phyloP scores from a whole-genome alignment of 23 tunicate genomes.

The Botrylloides violaceus region DNA sequence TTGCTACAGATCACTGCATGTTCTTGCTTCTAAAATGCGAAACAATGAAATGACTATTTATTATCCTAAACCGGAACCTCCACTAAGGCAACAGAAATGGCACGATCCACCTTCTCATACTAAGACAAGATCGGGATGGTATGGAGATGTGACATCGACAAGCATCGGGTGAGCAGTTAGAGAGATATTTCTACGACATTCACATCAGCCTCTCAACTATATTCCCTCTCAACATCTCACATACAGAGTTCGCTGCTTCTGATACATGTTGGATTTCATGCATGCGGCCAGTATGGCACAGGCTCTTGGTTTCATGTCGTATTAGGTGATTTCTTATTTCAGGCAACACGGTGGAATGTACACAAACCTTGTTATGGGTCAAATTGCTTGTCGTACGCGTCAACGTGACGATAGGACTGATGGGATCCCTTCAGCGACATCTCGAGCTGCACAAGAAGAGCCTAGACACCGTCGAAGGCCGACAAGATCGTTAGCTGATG shows the following conservation, averaged over 20 bases:
- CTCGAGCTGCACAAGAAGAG: no score
- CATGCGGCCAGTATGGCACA: no score
- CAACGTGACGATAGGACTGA: not conserved
- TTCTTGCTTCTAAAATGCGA: not conserved
- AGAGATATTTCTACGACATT: no score
- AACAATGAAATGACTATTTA: not conserved
- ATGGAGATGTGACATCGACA: not conserved
- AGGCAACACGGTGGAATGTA: not conserved
- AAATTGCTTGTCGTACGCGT: not conserved
- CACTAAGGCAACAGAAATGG: not conserved
- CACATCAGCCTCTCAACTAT: no score
- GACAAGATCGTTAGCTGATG: no score
- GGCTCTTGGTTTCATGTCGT: no score
- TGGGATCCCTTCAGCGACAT: no score
- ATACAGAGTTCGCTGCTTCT: no score
- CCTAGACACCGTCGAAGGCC: no score
- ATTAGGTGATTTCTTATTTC: no score
- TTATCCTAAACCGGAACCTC: not conserved
- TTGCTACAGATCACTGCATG: not conserved
- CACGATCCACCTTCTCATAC: not conserved
- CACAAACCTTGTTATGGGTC: not conserved
- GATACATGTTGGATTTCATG: no score
- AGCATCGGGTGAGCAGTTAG: not conserved
- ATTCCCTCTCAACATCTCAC: no score
- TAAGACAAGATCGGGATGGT: not conserved